These are phyloP conservation scores for Thera britannica DNA, from an alignment of 2,888 invertebrate species.

Conservation along the genomic window DNA sequence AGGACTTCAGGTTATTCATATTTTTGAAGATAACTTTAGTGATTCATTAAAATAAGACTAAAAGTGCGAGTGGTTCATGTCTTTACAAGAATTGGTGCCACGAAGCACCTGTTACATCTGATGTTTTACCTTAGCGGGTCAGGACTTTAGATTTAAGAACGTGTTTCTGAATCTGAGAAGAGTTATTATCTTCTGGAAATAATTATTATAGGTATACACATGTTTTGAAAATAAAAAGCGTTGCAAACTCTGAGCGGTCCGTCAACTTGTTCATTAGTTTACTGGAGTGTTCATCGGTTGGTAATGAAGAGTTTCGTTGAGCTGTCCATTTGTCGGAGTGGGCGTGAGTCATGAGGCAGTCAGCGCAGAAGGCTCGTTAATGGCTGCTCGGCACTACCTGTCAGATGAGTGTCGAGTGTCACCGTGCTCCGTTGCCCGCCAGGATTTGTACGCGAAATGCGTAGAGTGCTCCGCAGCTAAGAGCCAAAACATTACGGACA, in stretches of 20 bases:
- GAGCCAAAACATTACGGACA: conserved; percentile 33
- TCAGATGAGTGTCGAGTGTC: conserved; percentile 78
- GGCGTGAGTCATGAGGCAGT: conserved; percentile 18
- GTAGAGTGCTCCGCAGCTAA: conserved; percentile 46
- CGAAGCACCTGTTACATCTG: too few relatives aligned
- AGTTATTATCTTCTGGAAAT: too few relatives aligned
- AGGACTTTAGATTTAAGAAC: too few relatives aligned
- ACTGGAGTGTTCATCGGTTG: conserved; percentile 49
- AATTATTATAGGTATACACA: too few relatives aligned
- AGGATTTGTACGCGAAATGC: conserved; percentile 52
- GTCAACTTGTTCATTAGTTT: conserved; percentile 42
- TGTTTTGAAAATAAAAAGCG: background rate
- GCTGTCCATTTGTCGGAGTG: conserved; percentile 54
- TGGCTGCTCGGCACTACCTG: conserved; percentile 68
- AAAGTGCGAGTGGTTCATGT: too few relatives aligned
- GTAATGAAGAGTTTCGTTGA: conserved; percentile 59
- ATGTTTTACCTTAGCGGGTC: too few relatives aligned
- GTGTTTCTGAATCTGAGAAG: too few relatives aligned
- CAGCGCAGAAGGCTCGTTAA: conserved; percentile 62
- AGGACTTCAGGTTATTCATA: background rate
- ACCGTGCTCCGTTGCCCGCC: conserved; percentile 45
- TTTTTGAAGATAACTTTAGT: background rate
- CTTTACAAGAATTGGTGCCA: too few relatives aligned
- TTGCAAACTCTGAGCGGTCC: conserved; percentile 30
- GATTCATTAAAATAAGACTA: too few relatives aligned